phyloP scores from a whole-genome alignment of 2,113 vertebrate species.

The Oreochromis aureus region DNA sequence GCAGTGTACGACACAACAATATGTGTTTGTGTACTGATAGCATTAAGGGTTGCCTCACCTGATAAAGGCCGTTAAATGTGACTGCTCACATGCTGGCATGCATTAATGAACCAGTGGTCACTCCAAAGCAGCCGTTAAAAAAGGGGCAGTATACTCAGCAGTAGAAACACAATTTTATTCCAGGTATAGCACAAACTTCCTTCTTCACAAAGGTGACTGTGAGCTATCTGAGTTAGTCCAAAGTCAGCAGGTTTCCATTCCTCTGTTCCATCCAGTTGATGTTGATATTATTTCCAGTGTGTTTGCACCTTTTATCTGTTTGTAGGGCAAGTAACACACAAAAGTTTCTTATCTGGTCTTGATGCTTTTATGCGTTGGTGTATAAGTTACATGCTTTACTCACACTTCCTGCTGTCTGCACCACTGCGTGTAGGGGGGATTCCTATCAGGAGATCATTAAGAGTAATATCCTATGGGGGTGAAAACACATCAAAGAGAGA shows the following conservation, averaged over 20 bases:
- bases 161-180: not conserved
- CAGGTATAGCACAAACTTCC: not conserved
- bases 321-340: not conserved
- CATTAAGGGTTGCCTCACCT: not conserved
- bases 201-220: not conserved
- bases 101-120: not conserved
- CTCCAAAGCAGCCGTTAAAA: not conserved
- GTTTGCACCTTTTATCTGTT: not conserved
- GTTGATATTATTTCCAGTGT: not conserved
- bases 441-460: slow-evolving; percentile 33
- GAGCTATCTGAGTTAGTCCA: not conserved
- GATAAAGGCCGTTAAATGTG: not conserved
- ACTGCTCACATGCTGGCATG: slow-evolving; percentile 3
- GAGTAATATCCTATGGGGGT: slow-evolving; percentile 36
- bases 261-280: not conserved
- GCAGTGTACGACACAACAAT: not conserved
- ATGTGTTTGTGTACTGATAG: not conserved
- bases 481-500: not conserved
- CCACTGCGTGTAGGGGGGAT: not conserved
- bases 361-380: not conserved
- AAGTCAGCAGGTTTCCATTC: not conserved
- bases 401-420: not conserved
- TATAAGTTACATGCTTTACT: not conserved
- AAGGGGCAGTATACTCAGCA: not conserved
- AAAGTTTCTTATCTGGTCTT: not conserved